A percentile compares a stretch with the other conserved stretches of the same genome.
These are phyloP conservation scores for Anorthoa munda DNA, from an alignment of 2,888 invertebrate species.

Conservation along the genomic window DNA sequence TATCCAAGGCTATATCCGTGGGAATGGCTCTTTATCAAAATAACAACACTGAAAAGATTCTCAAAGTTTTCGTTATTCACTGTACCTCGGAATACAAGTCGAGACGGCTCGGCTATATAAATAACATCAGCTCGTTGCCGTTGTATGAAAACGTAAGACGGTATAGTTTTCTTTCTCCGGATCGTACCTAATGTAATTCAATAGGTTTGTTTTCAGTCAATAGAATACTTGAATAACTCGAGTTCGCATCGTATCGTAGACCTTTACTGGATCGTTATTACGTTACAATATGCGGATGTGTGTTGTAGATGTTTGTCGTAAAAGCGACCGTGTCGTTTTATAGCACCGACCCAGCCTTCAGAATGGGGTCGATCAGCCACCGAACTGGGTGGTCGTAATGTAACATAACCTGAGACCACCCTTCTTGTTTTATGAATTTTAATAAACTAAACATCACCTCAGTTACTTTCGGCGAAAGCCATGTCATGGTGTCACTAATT, in stretches of 20 bases:
- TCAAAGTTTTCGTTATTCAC: slow-evolving; percentile 49
- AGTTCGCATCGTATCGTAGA: slow-evolving; percentile 79
- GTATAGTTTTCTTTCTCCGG: slow-evolving; percentile 64
- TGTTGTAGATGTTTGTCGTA: slow-evolving; percentile 81
- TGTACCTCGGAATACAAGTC: slow-evolving; percentile 34
- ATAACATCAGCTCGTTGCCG: slow-evolving; percentile 57
- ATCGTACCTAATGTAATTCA: slow-evolving; percentile 68
- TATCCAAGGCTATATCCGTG: slow-evolving; percentile 21
- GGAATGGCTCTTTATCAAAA: slow-evolving; percentile 17
- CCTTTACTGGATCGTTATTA: slow-evolving; percentile 78
- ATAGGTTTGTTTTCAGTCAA: slow-evolving; percentile 71
- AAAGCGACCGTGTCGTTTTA: slow-evolving; percentile 84
- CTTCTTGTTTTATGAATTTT: slow-evolving; percentile 80
- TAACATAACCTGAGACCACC: slow-evolving; percentile 81
- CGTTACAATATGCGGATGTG: slow-evolving; percentile 76
- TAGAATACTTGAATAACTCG: slow-evolving; percentile 79
- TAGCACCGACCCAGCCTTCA: slow-evolving; percentile 72
- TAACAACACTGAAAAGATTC: slow-evolving; percentile 43
- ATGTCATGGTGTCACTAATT: slow-evolving; percentile 20
- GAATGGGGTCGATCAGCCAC: slow-evolving; percentile 75
- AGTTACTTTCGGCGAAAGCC: slow-evolving; percentile 64
- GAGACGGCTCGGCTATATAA: slow-evolving; percentile 53
- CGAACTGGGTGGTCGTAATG: slow-evolving; percentile 80
- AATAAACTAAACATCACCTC: slow-evolving; percentile 74
- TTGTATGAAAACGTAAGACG: slow-evolving; percentile 62